Evolutionary conservation across 2,888 invertebrate species (phyloP), one percentile per base, ranked within the genome.

Genomic region (Saturnia pavonia): DNA sequence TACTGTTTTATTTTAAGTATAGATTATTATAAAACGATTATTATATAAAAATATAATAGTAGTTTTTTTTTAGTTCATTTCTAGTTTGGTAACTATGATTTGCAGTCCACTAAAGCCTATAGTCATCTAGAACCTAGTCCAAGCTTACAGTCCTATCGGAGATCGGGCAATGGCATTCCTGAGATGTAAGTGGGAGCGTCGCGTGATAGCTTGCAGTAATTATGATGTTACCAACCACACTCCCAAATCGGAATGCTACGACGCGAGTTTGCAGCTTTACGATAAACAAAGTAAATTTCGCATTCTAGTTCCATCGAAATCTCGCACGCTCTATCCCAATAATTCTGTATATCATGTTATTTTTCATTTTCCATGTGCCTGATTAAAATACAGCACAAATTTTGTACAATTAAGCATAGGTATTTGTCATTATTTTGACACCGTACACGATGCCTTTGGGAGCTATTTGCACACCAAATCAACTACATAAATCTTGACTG

Each of bases 391-490:
- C 22, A 54, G 22, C 22, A n/a, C n/a, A n/a, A n/a, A n/a, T n/a
- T n/a, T n/a, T n/a, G n/a, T n/a, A n/a, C n/a, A n/a, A n/a, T n/a
- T 16, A 63, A 40, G 63, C 34, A 34, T 27, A n/a, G n/a, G n/a
- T n/a, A 63, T 34, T 63, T 63, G 34, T 34, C 19, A 40, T 34
- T 63, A 14, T 34, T 63, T 34, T 63, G 63, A 34, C 40, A 11
- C 0, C 63, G 19, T 34, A 16, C 16, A 63, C 34, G 34, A 57
- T 25, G 1, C 34, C 1, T 19, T 22, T 40, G 34, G 34, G 63
- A 19, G 63, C 34, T 19, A 19, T 63, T 63, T 57, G 40, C 63
- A 68, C 54, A 57, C 22, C 25, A n/a, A n/a, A n/a, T n/a, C n/a
- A 25, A 57, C 11, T 25, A 57, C 25, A 57, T 57, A 25, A 57